Evolutionary conservation across 2,888 invertebrate species (phyloP).

Genomic region (Eupithecia abbreviata): DNA sequence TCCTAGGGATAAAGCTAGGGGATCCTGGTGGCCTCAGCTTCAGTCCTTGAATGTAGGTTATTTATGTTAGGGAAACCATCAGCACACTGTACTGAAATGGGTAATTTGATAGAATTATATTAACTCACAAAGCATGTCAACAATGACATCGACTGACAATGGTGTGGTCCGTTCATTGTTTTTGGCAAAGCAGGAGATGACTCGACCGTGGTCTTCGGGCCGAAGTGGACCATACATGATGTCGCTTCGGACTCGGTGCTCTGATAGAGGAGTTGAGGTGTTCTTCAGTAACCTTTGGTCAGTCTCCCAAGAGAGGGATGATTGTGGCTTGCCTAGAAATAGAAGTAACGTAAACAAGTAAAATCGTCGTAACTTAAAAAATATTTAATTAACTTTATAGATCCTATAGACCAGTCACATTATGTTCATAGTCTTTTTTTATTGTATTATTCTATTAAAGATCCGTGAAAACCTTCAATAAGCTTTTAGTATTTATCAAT

Average conservation of each 20-base stretch:
- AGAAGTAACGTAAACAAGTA: neutral
- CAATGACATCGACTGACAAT: slow-evolving; percentile 85
- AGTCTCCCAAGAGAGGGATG: slow-evolving; percentile 87
- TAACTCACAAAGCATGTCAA: slow-evolving; percentile 88
- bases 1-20: neutral
- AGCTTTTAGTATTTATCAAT: too few species aligned
- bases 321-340: slow-evolving; percentile 85
- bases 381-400: too few species aligned
- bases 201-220: slow-evolving; percentile 85
- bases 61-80: too few species aligned
- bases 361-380: too few species aligned
- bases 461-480: too few species aligned
- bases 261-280: slow-evolving; percentile 83
- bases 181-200: slow-evolving; percentile 87
- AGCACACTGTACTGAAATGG: too few species aligned
- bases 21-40: neutral
- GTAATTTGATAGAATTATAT: neutral
- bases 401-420: too few species aligned
- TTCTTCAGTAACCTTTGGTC: slow-evolving; percentile 86
- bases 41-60: too few species aligned
- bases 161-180: slow-evolving; percentile 88
- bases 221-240: slow-evolving; percentile 85
- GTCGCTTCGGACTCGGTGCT: slow-evolving; percentile 86
- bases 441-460: too few species aligned
- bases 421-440: too few species aligned